Percentiles rank a stretch among this genome's conserved stretches.
These are phyloP conservation scores for Leptinotarsa texana DNA, from an alignment of 1,140 invertebrate genomes.

Conservation along the genomic window DNA sequence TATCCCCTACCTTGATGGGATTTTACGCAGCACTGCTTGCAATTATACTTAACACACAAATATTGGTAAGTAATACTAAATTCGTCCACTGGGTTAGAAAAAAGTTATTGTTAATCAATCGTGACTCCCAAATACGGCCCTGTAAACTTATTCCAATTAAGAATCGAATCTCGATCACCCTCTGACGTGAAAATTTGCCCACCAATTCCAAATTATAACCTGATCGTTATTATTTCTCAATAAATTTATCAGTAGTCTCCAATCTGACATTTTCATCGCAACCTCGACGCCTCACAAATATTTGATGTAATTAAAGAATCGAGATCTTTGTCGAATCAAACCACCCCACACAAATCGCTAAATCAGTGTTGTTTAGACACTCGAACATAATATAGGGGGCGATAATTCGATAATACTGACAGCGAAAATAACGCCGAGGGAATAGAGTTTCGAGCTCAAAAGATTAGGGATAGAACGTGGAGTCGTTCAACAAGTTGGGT, in stretches of 20 bases:
- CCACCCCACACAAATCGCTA: conserved; percentile 40
- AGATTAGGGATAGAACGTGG: too few species aligned
- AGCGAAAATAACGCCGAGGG: conserved; percentile 34
- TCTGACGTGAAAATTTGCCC: not conserved
- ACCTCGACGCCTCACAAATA: conserved; percentile 2
- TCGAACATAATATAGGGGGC: conserved; percentile 44
- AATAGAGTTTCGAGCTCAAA: conserved; percentile 11
- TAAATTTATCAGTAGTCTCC: not conserved
- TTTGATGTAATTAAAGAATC: conserved; percentile 33
- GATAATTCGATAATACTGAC: conserved; percentile 47
- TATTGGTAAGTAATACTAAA: too few species aligned
- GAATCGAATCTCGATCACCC: too few species aligned
- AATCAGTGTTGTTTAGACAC: conserved; percentile 47
- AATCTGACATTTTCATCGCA: not conserved
- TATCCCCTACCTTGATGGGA: too few species aligned
- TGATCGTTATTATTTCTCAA: not conserved
- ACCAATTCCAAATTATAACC: not conserved
- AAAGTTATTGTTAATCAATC: too few species aligned
- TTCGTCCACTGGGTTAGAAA: too few species aligned
- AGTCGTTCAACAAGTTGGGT: not conserved
- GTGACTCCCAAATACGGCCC: too few species aligned
- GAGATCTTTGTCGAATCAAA: conserved; percentile 45
- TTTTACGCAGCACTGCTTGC: too few species aligned
- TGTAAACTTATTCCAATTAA: too few species aligned
- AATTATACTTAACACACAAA: too few species aligned